Conservation (phyloP, 2,888 invertebrate species). For the Eudasyphora cyanicolor region DNA sequence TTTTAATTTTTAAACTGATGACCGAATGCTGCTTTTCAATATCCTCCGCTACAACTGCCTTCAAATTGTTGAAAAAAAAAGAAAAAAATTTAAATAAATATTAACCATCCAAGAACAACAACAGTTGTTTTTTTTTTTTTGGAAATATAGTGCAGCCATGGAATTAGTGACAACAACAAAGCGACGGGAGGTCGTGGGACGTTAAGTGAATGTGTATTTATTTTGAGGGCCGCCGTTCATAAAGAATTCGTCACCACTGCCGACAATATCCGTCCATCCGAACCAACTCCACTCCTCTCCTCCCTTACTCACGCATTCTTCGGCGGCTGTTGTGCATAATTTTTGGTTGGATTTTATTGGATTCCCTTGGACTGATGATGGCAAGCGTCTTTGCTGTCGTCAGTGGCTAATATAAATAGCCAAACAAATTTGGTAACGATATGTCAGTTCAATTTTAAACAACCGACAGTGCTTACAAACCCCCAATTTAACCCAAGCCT, state of each 20-base stretch:
- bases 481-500: conserved; percentile 71
- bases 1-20: conserved; percentile 18
- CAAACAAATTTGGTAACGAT: conserved; percentile 71
- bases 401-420: conserved; percentile 77
- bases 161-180: neutral
- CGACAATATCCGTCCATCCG: neutral
- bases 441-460: conserved; percentile 80
- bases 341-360: conserved; percentile 29
- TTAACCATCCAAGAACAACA: neutral
- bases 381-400: conserved; percentile 5
- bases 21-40: conserved; percentile 40
- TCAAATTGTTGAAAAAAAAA: conserved; percentile 43
- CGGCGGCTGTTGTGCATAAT: conserved; percentile 28
- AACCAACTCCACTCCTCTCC: too few relatives aligned
- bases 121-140: too few relatives aligned
- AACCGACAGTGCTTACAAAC: conserved; percentile 79
- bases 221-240: conserved; percentile 21
- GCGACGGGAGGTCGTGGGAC: too few relatives aligned
- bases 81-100: conserved; percentile 4
- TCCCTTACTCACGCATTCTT: too few relatives aligned
- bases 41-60: conserved; percentile 32
- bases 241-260: conserved; percentile 35
- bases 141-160: conserved; percentile 10
- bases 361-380: conserved; percentile 44
- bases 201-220: too few relatives aligned